Evolutionary conservation across 2,113 vertebrate genomes (phyloP).

Genomic region (Rhinopomastus cyanomelas): DNA sequence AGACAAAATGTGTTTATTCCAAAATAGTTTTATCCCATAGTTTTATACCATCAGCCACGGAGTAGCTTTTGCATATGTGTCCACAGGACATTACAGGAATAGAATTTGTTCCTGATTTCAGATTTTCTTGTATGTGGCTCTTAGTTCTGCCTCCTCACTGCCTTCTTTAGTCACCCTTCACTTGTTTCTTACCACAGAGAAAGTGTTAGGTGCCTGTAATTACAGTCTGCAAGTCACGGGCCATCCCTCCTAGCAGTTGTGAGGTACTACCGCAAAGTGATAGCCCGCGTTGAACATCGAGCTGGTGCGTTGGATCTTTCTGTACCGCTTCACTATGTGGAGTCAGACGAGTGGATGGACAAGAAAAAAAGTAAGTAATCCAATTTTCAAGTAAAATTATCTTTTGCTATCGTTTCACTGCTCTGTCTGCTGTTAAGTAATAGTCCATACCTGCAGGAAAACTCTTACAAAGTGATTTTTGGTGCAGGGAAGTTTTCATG

Average conservation of each 20-base stretch:
- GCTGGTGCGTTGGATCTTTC: constrained; percentile 40
- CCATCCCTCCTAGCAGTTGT: constrained; percentile 8
- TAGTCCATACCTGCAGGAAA: background rate
- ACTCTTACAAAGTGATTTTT: background rate
- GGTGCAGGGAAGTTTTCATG: background rate
- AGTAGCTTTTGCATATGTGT: background rate
- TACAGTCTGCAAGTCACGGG: constrained; percentile 40
- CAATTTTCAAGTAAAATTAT: background rate
- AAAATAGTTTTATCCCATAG: background rate
- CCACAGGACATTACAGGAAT: background rate
- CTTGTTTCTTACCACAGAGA: background rate
- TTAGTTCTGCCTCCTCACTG: background rate
- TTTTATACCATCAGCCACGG: background rate
- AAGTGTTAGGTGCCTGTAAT: background rate
- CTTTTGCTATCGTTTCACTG: background rate
- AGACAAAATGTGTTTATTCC: background rate
- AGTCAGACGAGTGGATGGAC: constrained; percentile 67
- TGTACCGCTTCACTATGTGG: background rate
- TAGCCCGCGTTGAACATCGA: background rate
- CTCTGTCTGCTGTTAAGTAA: background rate
- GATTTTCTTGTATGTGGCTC: background rate
- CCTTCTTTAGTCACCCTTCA: background rate
- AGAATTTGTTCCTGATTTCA: background rate
- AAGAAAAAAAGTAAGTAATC: constrained; percentile 52
- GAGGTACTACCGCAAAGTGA: constrained; percentile 14